These are phyloP conservation scores for Papilio demoleus DNA, from an alignment of 2,888 invertebrate species.

Conservation along the genomic window DNA sequence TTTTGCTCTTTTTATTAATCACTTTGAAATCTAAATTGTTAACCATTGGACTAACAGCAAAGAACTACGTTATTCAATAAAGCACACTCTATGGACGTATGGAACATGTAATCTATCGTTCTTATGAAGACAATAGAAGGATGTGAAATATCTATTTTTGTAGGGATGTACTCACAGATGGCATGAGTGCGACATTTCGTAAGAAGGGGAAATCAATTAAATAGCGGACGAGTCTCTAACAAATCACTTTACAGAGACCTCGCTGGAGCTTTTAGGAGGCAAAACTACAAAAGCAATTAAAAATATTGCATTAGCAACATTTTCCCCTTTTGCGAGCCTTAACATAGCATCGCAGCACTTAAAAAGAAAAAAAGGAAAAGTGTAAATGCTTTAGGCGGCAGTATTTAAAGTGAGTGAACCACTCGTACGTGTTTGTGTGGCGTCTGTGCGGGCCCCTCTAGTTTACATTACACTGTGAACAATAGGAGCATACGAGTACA, in stretches of 20 bases:
- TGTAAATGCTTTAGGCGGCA: slow-evolving; percentile 39
- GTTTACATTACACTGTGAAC: slow-evolving; percentile 40
- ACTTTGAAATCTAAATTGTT: background rate
- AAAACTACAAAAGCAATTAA: slow-evolving; percentile 10
- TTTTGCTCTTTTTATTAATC: slow-evolving; percentile 23
- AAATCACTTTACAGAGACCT: background rate
- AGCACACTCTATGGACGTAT: background rate
- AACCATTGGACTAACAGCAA: background rate
- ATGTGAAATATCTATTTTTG: background rate
- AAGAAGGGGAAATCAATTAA: background rate
- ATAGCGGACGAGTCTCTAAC: background rate
- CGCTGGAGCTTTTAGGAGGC: background rate
- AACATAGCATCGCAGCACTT: slow-evolving; percentile 16
- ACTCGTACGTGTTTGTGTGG: slow-evolving; percentile 39
- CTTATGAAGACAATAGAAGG: too few species aligned
- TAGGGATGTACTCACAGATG: background rate
- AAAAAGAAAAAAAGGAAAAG: slow-evolving; percentile 27
- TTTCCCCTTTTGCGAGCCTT: slow-evolving; percentile 30
- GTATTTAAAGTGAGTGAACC: slow-evolving; percentile 41
- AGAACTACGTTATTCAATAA: background rate
- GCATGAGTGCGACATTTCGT: too few species aligned
- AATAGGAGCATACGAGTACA: slow-evolving; percentile 35
- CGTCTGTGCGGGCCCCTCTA: slow-evolving; percentile 32
- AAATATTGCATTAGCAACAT: slow-evolving; percentile 18
- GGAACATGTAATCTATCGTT: background rate